phyloP scores from a whole-genome alignment of 2,888 invertebrate species.

The Heliconius sara region DNA sequence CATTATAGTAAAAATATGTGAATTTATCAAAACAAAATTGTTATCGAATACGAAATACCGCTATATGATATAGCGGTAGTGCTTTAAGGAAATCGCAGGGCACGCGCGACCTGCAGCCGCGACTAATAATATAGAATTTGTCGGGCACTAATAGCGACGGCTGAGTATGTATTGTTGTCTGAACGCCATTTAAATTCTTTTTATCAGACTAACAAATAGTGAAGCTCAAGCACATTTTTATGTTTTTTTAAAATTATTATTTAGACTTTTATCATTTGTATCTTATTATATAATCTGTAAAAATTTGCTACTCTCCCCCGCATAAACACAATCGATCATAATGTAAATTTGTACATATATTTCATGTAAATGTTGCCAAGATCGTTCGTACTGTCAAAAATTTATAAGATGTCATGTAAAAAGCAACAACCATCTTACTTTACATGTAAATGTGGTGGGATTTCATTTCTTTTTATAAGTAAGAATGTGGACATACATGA shows the following conservation, averaged over 20 bases:
- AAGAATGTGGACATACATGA: no score
- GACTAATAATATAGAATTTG: conserved; percentile 41
- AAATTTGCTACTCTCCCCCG: no score
- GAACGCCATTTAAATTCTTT: conserved; percentile 12
- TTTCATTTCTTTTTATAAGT: no score
- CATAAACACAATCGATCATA: no score
- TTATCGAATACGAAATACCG: conserved; percentile 3
- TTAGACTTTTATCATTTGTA: neutral
- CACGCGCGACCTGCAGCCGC: conserved; percentile 37
- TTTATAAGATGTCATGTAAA: no score
- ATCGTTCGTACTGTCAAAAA: neutral
- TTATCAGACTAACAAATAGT: neutral
- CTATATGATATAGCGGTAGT: conserved; percentile 15
- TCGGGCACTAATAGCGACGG: conserved; percentile 44
- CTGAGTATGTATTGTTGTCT: conserved; percentile 25
- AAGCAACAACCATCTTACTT: no score
- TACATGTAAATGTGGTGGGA: no score
- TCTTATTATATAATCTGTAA: no score
- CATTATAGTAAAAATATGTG: neutral
- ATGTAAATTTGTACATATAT: no score
- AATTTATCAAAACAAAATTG: neutral
- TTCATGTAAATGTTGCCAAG: neutral
- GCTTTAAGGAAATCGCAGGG: conserved; percentile 24
- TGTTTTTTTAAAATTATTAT: neutral
- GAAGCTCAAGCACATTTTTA: neutral